Conservation (phyloP, 2,797 vertebrate genomes). For the Urocyon cinereoargenteus region DNA sequence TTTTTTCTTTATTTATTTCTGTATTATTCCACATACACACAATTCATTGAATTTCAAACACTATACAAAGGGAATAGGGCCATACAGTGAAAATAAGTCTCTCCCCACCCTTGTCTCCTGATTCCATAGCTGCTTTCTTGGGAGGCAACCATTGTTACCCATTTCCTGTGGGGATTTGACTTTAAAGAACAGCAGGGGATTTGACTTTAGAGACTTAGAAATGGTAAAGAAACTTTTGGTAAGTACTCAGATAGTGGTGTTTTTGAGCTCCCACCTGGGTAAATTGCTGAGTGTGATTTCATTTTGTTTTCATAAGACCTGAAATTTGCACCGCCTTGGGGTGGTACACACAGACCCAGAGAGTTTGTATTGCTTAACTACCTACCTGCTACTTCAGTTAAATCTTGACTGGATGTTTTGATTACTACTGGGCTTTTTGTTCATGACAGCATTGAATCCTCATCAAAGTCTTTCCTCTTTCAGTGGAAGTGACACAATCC, state of each 20-base stretch:
- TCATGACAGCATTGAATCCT: not conserved
- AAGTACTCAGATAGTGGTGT: not conserved
- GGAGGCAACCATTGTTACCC: not conserved
- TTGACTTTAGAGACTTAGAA: not conserved
- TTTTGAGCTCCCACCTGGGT: not conserved
- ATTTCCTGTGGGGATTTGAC: not conserved
- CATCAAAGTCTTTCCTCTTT: constrained; percentile 26
- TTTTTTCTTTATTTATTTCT: constrained; percentile 50
- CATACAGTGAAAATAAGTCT: not conserved
- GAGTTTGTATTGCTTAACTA: not conserved
- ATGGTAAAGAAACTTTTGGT: not conserved
- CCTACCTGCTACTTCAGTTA: not conserved
- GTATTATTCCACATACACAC: not conserved
- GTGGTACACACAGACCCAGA: not conserved
- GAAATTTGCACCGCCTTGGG: not conserved
- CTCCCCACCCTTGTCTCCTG: not conserved
- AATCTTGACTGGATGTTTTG: not conserved
- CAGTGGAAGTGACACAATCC: not conserved
- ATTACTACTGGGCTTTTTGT: not conserved
- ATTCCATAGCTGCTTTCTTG: not conserved
- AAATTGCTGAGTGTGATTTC: not conserved
- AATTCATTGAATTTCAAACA: not conserved
- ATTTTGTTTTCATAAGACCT: constrained; percentile 41
- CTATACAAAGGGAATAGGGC: not conserved
- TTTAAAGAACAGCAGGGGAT: not conserved